phyloP scores from a whole-genome alignment of 2,888 invertebrate genomes.

The Ceraclea dissimilis region DNA sequence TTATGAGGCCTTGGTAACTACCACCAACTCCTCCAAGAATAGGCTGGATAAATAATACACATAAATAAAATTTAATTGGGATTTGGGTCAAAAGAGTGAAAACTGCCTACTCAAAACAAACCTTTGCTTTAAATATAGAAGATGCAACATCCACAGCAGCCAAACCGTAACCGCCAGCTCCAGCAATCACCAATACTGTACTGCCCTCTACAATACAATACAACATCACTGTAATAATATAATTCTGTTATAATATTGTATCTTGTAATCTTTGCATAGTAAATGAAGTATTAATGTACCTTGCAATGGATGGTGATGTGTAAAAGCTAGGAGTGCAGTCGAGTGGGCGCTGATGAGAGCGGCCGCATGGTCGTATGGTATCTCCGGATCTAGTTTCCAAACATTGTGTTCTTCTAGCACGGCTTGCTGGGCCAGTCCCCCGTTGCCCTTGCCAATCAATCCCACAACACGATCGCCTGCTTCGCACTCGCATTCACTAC shows the following conservation, averaged over 20 bases:
- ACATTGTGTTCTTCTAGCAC: conserved; percentile 47
- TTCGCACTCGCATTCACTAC: conserved; percentile 34
- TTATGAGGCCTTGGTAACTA: too few species aligned
- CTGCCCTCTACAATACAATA: conserved; percentile 40
- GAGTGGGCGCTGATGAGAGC: conserved; percentile 54
- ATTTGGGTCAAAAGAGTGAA: too few species aligned
- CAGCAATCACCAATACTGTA: conserved; percentile 56
- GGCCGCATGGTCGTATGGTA: conserved; percentile 49
- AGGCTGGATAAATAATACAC: too few species aligned
- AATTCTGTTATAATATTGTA: too few species aligned
- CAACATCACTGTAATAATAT: too few species aligned
- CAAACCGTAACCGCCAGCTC: conserved; percentile 54
- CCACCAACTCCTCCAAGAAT: too few species aligned
- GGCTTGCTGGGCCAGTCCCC: conserved; percentile 56
- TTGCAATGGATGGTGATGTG: conserved; percentile 43
- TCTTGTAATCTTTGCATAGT: too few species aligned
- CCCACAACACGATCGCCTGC: conserved; percentile 55
- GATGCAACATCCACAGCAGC: conserved; percentile 63
- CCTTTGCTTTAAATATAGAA: conserved; percentile 58
- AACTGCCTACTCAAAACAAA: too few species aligned
- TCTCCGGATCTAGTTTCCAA: conserved; percentile 48
- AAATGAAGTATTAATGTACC: conserved; percentile 28
- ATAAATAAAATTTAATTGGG: too few species aligned
- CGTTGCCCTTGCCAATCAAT: conserved; percentile 45
- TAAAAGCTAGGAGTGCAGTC: conserved; percentile 56